Conservation (phyloP, 2,113 vertebrate genomes). For the Notothenia rossii region DNA sequence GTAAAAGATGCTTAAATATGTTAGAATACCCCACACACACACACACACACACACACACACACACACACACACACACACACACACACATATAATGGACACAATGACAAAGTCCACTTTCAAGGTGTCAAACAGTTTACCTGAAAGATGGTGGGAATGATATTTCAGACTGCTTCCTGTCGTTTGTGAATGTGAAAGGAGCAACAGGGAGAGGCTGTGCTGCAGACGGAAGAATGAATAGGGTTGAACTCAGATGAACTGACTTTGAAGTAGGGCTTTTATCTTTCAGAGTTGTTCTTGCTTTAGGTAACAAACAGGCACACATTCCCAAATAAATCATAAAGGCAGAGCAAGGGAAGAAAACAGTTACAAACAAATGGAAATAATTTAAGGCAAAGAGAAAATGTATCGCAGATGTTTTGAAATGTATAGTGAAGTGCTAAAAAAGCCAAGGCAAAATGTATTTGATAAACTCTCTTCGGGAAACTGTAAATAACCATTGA, state of each 20-base stretch:
- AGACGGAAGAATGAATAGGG: conserved; percentile 50
- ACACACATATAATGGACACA: not conserved
- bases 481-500: conserved; percentile 41
- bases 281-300: conserved; percentile 52
- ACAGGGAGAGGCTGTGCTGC: conserved; percentile 27
- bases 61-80: not conserved
- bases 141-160: not conserved
- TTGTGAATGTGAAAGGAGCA: conserved; percentile 3
- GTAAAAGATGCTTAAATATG: not conserved
- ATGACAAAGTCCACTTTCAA: conserved; percentile 1
- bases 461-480: conserved; percentile 47
- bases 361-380: conserved; percentile 45
- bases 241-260: conserved; percentile 58
- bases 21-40: too few species aligned
- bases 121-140: not conserved
- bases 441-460: conserved; percentile 27
- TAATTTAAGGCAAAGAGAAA: conserved; percentile 38
- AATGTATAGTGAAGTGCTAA: conserved; percentile 41
- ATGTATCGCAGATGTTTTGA: conserved; percentile 53
- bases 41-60: not conserved
- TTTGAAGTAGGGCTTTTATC: conserved; percentile 64
- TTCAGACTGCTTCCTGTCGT: not conserved
- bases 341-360: conserved; percentile 39
- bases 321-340: conserved; percentile 62
- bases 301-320: conserved; percentile 58